Evolutionary conservation across 2,888 invertebrate species (phyloP), one percentile per base, ranked within the genome.

Genomic region (Drosophila prolongata): DNA sequence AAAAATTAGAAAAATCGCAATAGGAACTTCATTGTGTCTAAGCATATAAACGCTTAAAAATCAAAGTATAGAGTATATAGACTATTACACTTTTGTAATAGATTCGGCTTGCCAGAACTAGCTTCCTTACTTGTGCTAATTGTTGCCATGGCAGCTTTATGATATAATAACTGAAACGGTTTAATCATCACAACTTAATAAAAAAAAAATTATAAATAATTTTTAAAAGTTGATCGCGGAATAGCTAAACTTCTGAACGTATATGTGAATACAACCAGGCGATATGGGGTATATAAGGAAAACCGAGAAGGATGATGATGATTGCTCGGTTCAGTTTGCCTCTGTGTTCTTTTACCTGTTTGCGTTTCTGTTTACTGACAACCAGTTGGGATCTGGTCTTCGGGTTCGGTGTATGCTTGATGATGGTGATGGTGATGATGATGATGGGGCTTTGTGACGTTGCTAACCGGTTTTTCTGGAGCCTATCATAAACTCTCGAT

Each of bases 321-420:
- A 58, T 44, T 53, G 44, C 35, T 67, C n/a, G 34, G n/a, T 37
- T 59, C 34, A 40, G 50, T 54, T 53, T 14, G 44, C 30, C 46
- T 38, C 19, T 50, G 65, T 49, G 58, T 69, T 70, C 40, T 59
- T 38, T 59, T 73, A 59, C 75, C 75, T 73, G 73, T 72, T 53
- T 50, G 19, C 42, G 46, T 46, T 52, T 40, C 16, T 49, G 66
- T 68, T 58, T 66, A 66, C 43, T 74, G 59, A 74, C 66, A 75
- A 73, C 75, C 75, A 71, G 75, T 75, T 73, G 30, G 49, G 27
- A 47, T 35, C 38, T 66, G 53, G 47, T 42, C 47, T 27, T 66
- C 24, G 55, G 54, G 14, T 38, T 60, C 40, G 47, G 49, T 49
- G 42, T 53, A 59, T 47, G 53, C 11, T 70, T 57, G 43, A 44